Base-by-base conservation (phyloP, 2,113 vertebrate species). In the Corvus cornix region DNA sequence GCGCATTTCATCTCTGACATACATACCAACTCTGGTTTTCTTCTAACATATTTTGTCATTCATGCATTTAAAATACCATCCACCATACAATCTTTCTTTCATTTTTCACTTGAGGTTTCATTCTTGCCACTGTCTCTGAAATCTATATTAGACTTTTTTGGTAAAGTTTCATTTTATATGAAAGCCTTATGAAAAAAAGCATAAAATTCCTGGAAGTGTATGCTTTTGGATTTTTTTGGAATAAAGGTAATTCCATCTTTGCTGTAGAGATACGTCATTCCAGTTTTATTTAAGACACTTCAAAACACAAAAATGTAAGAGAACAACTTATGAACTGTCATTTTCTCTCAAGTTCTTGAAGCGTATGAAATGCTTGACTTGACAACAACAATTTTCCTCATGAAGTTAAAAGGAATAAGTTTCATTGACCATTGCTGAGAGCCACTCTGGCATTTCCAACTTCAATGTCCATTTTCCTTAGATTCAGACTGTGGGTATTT, bases 21-120 rank as follows among this genome's bases (percentile, higher is more conserved):
- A 43, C 1, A 10, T 2, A 62, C 9, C 8, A 19, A 8, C 56
- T 66, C 7, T 31, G 26, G 0, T 3, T 33, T 59, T 74, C 66
- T 83, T 6, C n/a, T 26, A 49, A 44, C 7, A 27, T 18, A 37
- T 81, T 60, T 60, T 64, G 2, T 53, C 16, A 80, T 37, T 51
- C 5, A 64, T 33, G 35, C 4, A 68, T 73, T 82, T 69, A 52
- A 74, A 80, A 58, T n/a, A 46, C 4, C 3, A 39, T 51, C 12
- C 4, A 46, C 22, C 7, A 17, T 31, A 26, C 8, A 39, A 66
- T 9, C 6, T 62, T 70, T 18, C 33, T 78, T 82, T 41, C 9
- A 10, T 66, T 78, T 82, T 85, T 37, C n/a, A 46, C 11, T 43
- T 37, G 17, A n/a, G 23, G 12, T 64, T 84, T 74, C n/a, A 55